Evolutionary conservation across 2,113 vertebrate genomes (phyloP).

Genomic region (Madoqua kirkii): DNA sequence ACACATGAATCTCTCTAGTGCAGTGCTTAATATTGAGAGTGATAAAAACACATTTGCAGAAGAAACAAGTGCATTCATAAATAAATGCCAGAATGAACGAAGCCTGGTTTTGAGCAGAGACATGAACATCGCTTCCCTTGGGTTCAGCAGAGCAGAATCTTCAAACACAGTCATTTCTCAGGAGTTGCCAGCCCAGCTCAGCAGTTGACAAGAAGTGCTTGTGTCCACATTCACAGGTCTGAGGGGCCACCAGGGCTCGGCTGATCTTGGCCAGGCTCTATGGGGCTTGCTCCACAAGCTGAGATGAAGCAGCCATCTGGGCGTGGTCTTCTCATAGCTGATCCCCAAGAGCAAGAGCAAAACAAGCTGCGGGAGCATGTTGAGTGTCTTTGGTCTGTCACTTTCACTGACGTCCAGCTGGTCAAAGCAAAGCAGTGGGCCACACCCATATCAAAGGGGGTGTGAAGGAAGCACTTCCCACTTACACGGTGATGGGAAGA

Average conservation of each 20-base stretch:
- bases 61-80: background rate
- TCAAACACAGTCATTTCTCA: background rate
- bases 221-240: background rate
- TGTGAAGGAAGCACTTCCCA: background rate
- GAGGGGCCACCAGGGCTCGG: fast-evolving
- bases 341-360: background rate
- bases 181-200: background rate
- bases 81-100: background rate
- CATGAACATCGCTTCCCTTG: background rate
- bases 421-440: too few relatives aligned
- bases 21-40: background rate
- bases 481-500: background rate
- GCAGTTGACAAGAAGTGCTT: fast-evolving
- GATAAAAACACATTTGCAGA: background rate
- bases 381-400: background rate
- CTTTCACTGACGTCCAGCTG: background rate
- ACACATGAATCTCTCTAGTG: background rate
- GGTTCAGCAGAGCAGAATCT: background rate
- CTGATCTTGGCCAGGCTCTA: background rate
- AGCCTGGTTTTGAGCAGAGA: background rate
- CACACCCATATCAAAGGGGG: background rate
- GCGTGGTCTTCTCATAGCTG: background rate
- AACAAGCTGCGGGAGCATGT: fast-evolving
- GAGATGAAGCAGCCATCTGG: background rate
- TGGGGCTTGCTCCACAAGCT: background rate